A percentile compares a stretch with the other conserved stretches of the same genome.
These are phyloP conservation scores for Dendrocopos noguchii DNA, from an alignment of 2,113 vertebrate genomes.

Conservation along the genomic window DNA sequence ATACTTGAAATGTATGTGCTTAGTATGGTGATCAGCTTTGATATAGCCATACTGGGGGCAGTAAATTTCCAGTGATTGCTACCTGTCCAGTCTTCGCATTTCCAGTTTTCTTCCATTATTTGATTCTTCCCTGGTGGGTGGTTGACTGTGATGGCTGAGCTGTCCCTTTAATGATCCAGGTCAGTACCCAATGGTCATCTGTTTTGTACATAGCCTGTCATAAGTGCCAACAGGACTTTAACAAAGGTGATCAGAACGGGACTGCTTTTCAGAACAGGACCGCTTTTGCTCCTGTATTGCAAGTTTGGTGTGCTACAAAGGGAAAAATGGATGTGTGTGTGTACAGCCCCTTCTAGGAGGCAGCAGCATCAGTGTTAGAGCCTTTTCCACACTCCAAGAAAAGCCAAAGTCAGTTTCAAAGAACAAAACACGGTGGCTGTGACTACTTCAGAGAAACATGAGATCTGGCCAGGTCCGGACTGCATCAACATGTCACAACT, in stretches of 20 bases:
- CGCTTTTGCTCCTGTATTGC: background rate
- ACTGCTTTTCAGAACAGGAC: background rate
- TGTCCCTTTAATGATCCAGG: background rate
- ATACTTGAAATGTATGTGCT: background rate
- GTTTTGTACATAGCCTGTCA: background rate
- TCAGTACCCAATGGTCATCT: background rate
- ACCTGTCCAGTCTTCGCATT: background rate
- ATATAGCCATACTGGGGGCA: background rate
- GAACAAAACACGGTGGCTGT: background rate
- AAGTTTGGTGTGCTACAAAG: background rate
- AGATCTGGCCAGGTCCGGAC: background rate
- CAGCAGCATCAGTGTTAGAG: background rate
- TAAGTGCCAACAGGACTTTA: fast-evolving
- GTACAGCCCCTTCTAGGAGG: background rate
- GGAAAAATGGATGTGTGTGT: background rate
- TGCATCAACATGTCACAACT: background rate
- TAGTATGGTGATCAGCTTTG: background rate
- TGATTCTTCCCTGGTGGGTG: background rate
- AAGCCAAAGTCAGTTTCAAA: background rate
- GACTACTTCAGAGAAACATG: background rate
- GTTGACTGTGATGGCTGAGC: background rate
- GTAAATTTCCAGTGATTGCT: background rate
- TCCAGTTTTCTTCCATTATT: background rate
- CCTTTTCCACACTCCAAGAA: background rate
- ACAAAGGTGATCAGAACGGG: background rate